Evolutionary conservation across 2,113 vertebrate genomes (phyloP).

Genomic region (Xiphophorus hellerii): DNA sequence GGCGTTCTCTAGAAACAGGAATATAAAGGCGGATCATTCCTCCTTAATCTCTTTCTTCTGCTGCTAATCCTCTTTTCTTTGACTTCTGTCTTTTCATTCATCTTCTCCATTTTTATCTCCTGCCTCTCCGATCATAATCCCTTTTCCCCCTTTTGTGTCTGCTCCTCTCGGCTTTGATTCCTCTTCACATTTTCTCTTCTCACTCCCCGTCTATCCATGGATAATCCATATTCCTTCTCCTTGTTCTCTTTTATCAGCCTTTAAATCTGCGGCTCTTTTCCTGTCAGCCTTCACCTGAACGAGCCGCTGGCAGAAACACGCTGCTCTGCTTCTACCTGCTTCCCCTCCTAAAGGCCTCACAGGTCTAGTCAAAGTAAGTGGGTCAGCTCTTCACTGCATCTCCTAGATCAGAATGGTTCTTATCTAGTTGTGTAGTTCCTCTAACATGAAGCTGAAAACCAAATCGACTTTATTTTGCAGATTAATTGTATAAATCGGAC

Average conservation of each 20-base stretch:
- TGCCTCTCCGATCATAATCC: conserved; percentile 61
- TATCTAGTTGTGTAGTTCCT: too few relatives aligned
- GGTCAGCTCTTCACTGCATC: too few relatives aligned
- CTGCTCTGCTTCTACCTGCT: too few relatives aligned
- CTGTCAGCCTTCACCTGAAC: neutral
- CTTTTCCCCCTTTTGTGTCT: conserved; percentile 39
- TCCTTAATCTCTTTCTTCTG: conserved; percentile 49
- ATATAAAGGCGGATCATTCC: conserved; percentile 51
- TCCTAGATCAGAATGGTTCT: too few relatives aligned
- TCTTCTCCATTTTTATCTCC: conserved; percentile 41
- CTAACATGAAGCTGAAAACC: too few relatives aligned
- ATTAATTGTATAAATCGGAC: too few relatives aligned
- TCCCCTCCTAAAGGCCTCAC: too few relatives aligned
- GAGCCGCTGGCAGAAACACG: too few relatives aligned
- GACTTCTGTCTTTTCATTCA: conserved; percentile 25
- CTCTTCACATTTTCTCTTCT: conserved; percentile 54
- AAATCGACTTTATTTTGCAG: too few relatives aligned
- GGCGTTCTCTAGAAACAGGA: conserved; percentile 45
- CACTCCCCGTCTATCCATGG: conserved; percentile 34
- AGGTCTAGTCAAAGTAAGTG: too few relatives aligned
- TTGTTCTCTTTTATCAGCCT: conserved; percentile 51
- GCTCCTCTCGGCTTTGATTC: conserved; percentile 48
- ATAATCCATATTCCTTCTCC: conserved; percentile 56
- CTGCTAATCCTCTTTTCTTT: conserved; percentile 56
- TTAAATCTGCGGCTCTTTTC: conserved; percentile 31